These are phyloP conservation scores for Macrocentrus cingulum DNA, from an alignment of 1,140 invertebrate genomes.

Conservation along the genomic window DNA sequence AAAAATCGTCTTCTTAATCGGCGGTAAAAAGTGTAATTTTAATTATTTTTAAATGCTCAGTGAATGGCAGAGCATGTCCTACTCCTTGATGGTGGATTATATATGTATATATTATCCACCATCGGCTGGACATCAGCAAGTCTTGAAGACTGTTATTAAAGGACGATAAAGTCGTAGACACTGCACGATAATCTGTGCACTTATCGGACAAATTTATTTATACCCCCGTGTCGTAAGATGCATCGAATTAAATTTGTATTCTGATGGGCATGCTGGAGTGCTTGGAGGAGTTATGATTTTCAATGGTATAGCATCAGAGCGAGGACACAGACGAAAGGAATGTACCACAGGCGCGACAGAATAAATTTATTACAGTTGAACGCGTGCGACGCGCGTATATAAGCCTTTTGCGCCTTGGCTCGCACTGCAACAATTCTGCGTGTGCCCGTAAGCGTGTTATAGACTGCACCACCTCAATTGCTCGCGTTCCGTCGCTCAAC, in stretches of 20 bases:
- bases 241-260: too few relatives aligned
- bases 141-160: slow-evolving; percentile 29
- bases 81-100: too few relatives aligned
- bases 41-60: too few relatives aligned
- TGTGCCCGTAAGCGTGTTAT: slow-evolving; percentile 3
- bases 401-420: neutral
- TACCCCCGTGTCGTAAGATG: too few relatives aligned
- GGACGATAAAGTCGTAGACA: slow-evolving; percentile 24
- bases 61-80: too few relatives aligned
- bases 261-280: too few relatives aligned
- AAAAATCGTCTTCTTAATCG: too few relatives aligned
- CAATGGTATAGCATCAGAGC: neutral
- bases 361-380: slow-evolving; percentile 10
- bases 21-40: too few relatives aligned
- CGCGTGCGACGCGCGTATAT: slow-evolving; percentile 3
- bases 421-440: slow-evolving; percentile 1
- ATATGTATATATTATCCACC: too few relatives aligned
- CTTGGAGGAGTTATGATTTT: too few relatives aligned
- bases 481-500: slow-evolving; percentile 1
- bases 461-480: slow-evolving; percentile 4
- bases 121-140: slow-evolving; percentile 6
- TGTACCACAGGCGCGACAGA: neutral
- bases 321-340: neutral
- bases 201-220: too few relatives aligned
- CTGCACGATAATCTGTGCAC: slow-evolving; percentile 6